These are phyloP conservation scores for Colletes collaris DNA, from an alignment of 2,888 invertebrate species.

Conservation along the genomic window DNA sequence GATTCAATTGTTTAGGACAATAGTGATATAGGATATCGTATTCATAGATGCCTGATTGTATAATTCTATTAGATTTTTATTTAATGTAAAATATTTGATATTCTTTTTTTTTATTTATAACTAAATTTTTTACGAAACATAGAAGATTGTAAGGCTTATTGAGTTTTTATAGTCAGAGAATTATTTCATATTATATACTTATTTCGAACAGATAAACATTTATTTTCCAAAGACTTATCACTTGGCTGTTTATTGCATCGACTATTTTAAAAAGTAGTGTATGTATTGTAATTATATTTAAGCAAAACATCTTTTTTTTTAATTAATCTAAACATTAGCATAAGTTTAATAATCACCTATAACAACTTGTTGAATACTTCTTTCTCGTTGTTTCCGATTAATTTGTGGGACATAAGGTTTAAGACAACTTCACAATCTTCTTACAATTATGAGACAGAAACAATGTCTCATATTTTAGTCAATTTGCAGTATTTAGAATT, in stretches of 20 bases:
- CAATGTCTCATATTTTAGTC: not conserved
- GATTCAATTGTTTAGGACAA: conserved; percentile 9
- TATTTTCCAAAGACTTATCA: too few species aligned
- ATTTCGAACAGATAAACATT: too few species aligned
- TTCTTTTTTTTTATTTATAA: conserved; percentile 31
- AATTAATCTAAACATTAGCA: conserved; percentile 59
- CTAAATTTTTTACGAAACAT: not conserved
- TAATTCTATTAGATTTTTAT: conserved; percentile 16
- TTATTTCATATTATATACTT: too few species aligned
- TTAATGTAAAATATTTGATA: conserved; percentile 11
- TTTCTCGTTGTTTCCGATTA: conserved; percentile 28
- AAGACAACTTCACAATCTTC: not conserved
- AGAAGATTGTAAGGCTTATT: not conserved
- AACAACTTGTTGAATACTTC: conserved; percentile 81
- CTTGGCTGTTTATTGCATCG: too few species aligned
- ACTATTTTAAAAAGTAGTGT: not conserved
- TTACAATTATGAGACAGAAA: conserved; percentile 5
- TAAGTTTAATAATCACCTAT: conserved; percentile 73
- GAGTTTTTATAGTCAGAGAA: not conserved
- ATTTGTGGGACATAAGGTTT: conserved; percentile 10
- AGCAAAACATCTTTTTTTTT: not conserved
- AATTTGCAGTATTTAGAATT: not conserved
- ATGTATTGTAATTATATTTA: conserved; percentile 2
- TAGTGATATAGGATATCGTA: conserved; percentile 6
- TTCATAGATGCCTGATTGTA: conserved; percentile 14